Conservation (phyloP, 1,140 invertebrate genomes). For the Rhyacophila brunnea region DNA sequence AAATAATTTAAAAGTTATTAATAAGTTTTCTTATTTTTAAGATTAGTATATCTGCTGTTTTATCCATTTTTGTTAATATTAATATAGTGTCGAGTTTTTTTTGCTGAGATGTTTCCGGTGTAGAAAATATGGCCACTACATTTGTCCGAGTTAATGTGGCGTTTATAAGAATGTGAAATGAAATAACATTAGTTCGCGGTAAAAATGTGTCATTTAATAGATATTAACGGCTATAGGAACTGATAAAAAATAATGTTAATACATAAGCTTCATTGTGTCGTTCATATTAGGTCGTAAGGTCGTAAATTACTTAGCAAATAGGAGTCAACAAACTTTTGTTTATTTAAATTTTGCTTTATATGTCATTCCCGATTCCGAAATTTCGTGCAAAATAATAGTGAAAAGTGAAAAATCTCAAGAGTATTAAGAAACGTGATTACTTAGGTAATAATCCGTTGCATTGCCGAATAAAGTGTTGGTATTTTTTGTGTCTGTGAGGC, state of each 20-base stretch:
- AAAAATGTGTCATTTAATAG: constrained; percentile 17
- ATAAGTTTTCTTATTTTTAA: too few species aligned
- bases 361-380: constrained; percentile 16
- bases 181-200: constrained; percentile 11
- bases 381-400: constrained; percentile 1
- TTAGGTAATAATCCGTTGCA: constrained; percentile 2
- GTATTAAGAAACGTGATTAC: too few species aligned
- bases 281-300: constrained; percentile 19
- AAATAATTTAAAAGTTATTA: neutral
- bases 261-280: neutral
- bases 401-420: neutral
- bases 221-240: too few species aligned
- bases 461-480: constrained; percentile 16
- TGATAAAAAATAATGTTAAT: too few species aligned
- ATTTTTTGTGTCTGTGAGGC: constrained; percentile 27
- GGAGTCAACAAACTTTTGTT: constrained; percentile 57
- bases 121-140: constrained; percentile 55
- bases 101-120: constrained; percentile 40
- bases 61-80: too few species aligned
- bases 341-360: constrained; percentile 43
- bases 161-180: constrained; percentile 36
- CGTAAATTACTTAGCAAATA: constrained; percentile 21
- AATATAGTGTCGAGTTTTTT: too few species aligned
- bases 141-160: constrained; percentile 57
- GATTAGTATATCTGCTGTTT: too few species aligned